Evolutionary conservation across 1,140 invertebrate genomes (phyloP), one percentile per base, ranked within the genome.

Genomic region (Anthonomus grandis): DNA sequence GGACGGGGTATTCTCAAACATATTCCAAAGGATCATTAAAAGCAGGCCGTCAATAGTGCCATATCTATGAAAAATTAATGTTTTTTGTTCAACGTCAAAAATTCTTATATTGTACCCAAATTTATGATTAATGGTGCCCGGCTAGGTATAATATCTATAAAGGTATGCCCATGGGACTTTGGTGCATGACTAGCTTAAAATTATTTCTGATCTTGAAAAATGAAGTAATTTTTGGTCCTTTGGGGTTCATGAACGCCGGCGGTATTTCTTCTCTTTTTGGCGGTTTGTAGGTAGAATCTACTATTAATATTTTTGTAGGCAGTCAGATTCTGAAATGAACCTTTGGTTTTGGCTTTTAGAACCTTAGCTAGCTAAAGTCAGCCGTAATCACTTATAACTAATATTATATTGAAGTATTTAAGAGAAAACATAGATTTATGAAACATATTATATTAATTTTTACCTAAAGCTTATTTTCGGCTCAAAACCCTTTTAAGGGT

Each of bases 51-150:
- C 65, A 71, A 68, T 64, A 65, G 61, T 27, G 42, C n/a, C 42
- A 56, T 65, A 56, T 67, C 53, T 60, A 66, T 65, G 61, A 69
- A 68, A 69, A 70, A 70, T 72, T 72, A 72, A 70, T 72, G 66
- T 70, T 69, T 66, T 63, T 68, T 63, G 64, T 70, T 70, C 66
- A 65, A 66, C 64, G 68, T 71, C 69, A 70, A 70, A 71, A 71
- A 70, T n/a, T 66, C 31, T 66, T 58, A 63, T 65, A 66, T 66
- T 71, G 65, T 69, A 59, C 48, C 60, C 59, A 62, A 59, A 67
- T 70, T 64, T 71, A 70, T 71, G 70, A 71, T 71, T 70, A 70
- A 70, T 70, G 68, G 63, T 68, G 37, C 13, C 23, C 31, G 41
- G 34, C 18, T 59, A 52, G 57, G 57, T 52, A 52, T 51, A 59